phyloP scores from a whole-genome alignment of 2,797 vertebrate genomes.

The Schizopygopsis malacanthus region DNA sequence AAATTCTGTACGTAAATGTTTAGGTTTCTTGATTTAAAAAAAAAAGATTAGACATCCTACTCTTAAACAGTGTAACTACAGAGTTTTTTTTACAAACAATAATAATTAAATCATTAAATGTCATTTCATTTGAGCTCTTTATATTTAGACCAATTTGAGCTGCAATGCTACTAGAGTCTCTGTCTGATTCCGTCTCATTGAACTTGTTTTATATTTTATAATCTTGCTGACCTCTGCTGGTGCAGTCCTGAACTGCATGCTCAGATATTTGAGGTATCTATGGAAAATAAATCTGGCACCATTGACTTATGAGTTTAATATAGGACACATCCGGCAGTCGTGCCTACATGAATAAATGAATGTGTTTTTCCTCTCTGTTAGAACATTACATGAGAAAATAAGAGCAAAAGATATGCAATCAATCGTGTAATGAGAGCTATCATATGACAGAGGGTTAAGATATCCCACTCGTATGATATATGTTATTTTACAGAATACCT shows the following conservation, averaged over 20 bases:
- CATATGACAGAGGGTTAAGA: background rate
- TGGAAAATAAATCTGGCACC: background rate
- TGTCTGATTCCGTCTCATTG: background rate
- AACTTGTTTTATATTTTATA: conserved; percentile 16
- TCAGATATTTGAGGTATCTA: background rate
- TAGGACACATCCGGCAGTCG: background rate
- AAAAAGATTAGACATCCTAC: too few species aligned
- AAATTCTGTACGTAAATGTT: background rate
- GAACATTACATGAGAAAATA: background rate
- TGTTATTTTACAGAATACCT: conserved; percentile 4
- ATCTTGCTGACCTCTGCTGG: conserved; percentile 43
- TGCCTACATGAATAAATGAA: background rate
- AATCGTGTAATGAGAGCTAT: background rate
- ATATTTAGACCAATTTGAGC: background rate
- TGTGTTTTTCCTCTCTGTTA: background rate
- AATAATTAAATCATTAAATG: background rate
- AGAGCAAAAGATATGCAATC: background rate
- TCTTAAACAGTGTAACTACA: background rate
- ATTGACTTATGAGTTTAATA: conserved; percentile 24
- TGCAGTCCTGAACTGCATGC: conserved; percentile 6
- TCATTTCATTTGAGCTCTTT: background rate
- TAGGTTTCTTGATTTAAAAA: too few species aligned
- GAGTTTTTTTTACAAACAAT: background rate
- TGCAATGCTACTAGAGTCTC: background rate
- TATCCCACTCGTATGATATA: background rate